Base-by-base conservation (phyloP, 2,888 invertebrate genomes). In the Chaetoderma sp. region DNA sequence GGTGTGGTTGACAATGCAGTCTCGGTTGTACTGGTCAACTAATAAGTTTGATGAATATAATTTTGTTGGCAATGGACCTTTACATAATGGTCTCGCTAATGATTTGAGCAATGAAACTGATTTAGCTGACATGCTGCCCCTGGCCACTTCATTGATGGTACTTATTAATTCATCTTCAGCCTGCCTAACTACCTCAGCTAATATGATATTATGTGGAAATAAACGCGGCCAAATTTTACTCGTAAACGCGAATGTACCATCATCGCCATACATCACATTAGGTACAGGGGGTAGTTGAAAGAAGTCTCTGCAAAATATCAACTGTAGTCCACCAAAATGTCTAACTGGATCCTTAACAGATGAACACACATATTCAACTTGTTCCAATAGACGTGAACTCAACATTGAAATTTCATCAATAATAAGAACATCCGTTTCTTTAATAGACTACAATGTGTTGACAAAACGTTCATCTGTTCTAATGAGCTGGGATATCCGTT, bases 331-430 rank as follows among this genome's bases (percentile, higher is more conserved):
- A 23, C 50, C 50, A 27, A 50, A 50, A 5, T 16, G 27, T 4
- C 25, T 6, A 25, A 27, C 50, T 5, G 50, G 10, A 13, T 50
- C 28, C 5, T 6, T 10, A 6, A 50, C 50, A 50, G 50, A 25
- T 6, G 27, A 6, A 18, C 50, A 10, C 5, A 25, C 5, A 6
- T 6, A 25, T 10, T 56, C 39, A 21, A 58, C 18, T 16, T 44
- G 45, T 21, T 58, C 28, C 1, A 58, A 42, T 23, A 42, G n/a
- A 23, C 16, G 16, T 18, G 18, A 16, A 2, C 44, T 58, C 6
- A 42, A 8, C 45, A 58, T 58, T 42, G 58, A 58, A 16, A 58
- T 42, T 27, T 58, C 58, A 44, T 58, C 45, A n/a, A 58, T 58
- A 27, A 58, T 58, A 8, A 58, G 42, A 44, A 27, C 27, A n/a